These are phyloP conservation scores for Seriola aureovittata DNA, from an alignment of 2,113 vertebrate species.

Conservation along the genomic window DNA sequence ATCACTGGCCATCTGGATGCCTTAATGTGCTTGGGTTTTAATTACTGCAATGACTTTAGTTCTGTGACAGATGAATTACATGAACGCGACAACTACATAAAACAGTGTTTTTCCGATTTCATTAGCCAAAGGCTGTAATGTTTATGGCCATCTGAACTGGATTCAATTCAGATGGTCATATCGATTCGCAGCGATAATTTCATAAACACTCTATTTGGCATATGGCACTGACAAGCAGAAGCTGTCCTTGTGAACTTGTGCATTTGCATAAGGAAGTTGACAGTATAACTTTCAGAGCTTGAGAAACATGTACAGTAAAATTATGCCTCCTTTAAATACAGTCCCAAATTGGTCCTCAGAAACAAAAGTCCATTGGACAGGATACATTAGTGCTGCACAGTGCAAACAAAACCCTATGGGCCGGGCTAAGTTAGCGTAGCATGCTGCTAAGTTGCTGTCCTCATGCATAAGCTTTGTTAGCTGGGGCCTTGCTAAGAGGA, in stretches of 20 bases:
- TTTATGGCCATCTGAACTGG: constrained; percentile 62
- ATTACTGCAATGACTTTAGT: constrained; percentile 76
- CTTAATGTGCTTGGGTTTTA: constrained; percentile 70
- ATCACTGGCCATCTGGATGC: constrained; percentile 76
- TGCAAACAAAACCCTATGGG: constrained; percentile 60
- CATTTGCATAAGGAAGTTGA: constrained; percentile 34
- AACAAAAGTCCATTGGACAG: constrained; percentile 43
- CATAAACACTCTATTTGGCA: constrained; percentile 66
- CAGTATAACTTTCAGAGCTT: constrained; percentile 29
- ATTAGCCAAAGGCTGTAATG: constrained; percentile 65
- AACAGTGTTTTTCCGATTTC: constrained; percentile 57
- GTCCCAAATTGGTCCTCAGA: constrained; percentile 34
- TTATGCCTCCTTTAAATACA: constrained; percentile 14
- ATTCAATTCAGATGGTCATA: constrained; percentile 34
- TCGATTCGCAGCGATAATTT: constrained; percentile 27
- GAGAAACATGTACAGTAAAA: constrained; percentile 19
- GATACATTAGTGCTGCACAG: constrained; percentile 50
- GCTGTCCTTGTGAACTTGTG: constrained; percentile 66
- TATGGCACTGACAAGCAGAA: constrained; percentile 40
- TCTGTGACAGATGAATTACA: constrained; percentile 75
- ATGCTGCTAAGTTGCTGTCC: constrained; percentile 72
- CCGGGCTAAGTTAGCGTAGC: constrained; percentile 68
- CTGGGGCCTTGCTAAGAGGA: constrained; percentile 82
- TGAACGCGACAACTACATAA: constrained; percentile 63
- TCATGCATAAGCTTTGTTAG: constrained; percentile 79